Evolutionary conservation across 2,113 vertebrate species (phyloP).

Genomic region (Lathamus discolor): DNA sequence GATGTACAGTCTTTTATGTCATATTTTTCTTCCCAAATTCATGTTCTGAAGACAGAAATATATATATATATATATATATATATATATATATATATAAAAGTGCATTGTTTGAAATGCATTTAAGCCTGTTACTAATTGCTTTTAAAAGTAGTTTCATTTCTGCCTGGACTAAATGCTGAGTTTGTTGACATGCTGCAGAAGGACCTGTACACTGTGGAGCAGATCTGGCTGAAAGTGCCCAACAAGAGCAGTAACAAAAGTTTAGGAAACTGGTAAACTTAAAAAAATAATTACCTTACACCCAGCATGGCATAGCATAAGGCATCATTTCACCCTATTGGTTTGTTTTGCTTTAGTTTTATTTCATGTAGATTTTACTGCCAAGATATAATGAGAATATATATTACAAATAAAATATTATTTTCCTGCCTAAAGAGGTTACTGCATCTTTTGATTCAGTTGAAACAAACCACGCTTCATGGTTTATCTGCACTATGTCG

Average conservation of each 20-base stretch:
- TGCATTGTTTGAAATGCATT: neutral
- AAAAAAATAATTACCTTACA: neutral
- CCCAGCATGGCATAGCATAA: neutral
- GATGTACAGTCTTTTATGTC: neutral
- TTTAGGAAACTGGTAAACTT: neutral
- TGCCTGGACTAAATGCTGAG: neutral
- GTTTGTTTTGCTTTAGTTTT: neutral
- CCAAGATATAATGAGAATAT: neutral
- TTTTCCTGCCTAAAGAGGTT: neutral
- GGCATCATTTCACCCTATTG: neutral
- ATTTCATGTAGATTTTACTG: neutral
- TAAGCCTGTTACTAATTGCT: neutral
- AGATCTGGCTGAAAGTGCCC: neutral
- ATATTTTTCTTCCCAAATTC: neutral
- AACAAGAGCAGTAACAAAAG: neutral
- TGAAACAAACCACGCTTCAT: neutral
- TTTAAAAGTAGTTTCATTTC: neutral
- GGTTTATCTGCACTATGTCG: neutral
- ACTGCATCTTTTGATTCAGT: neutral
- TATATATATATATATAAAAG: neutral
- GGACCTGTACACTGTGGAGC: neutral
- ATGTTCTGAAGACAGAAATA: neutral
- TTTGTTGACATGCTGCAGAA: neutral
- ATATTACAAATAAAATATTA: neutral
- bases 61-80: neutral